phyloP scores from a whole-genome alignment of 2,888 invertebrate genomes.

The Drosophila aldrichi region DNA sequence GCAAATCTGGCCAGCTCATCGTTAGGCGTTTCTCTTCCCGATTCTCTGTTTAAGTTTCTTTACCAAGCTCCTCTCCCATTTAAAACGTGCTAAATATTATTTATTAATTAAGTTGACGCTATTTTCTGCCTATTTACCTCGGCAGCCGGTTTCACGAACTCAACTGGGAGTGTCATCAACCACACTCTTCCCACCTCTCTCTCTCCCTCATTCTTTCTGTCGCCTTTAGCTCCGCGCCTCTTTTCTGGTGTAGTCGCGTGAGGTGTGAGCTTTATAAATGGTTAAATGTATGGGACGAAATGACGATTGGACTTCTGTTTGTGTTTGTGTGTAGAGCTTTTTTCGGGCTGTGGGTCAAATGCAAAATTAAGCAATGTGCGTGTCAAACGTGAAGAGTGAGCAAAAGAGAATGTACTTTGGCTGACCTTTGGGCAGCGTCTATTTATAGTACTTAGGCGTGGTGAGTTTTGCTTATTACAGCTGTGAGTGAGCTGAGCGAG shows the following conservation, averaged over 20 bases:
- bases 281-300: slow-evolving; percentile 21
- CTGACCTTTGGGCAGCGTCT: slow-evolving; percentile 38
- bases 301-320: slow-evolving; percentile 24
- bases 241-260: slow-evolving; percentile 40
- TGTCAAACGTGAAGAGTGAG: neutral
- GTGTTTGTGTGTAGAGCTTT: slow-evolving; percentile 50
- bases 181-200: neutral
- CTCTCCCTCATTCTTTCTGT: neutral
- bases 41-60: neutral
- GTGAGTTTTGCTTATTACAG: slow-evolving; percentile 2
- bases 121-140: slow-evolving; percentile 53
- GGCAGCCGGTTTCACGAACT: slow-evolving; percentile 51
- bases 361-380: slow-evolving; percentile 37
- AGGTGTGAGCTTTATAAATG: slow-evolving; percentile 38
- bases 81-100: slow-evolving; percentile 75
- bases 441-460: slow-evolving; percentile 41
- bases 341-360: slow-evolving; percentile 51
- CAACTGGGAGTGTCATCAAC: slow-evolving; percentile 58
- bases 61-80: slow-evolving; percentile 21
- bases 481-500: neutral
- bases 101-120: slow-evolving; percentile 81
- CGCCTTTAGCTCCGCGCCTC: slow-evolving; percentile 1
- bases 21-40: slow-evolving; percentile 14
- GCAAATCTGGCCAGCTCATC: slow-evolving; percentile 29
- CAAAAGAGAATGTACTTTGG: slow-evolving; percentile 8